Conservation (phyloP, 2,797 vertebrate species). For the Erethizon dorsatum region DNA sequence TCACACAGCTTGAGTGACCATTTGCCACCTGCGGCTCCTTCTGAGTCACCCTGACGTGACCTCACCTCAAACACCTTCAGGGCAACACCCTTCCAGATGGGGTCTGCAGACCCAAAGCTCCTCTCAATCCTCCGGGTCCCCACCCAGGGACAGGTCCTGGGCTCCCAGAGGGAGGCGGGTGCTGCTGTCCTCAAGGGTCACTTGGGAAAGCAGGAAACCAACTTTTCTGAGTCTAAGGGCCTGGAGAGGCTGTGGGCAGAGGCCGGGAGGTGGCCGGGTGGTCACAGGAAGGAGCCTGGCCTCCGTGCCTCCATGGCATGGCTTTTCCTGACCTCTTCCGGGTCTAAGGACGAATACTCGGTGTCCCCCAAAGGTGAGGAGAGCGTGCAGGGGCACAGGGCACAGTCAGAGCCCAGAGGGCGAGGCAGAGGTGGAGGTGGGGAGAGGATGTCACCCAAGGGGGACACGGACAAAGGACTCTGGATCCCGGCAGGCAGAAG, state of each 20-base stretch:
- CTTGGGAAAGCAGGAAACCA: conserved; percentile 17
- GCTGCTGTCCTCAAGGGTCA: background rate
- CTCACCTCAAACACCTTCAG: background rate
- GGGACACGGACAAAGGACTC: background rate
- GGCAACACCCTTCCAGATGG: background rate
- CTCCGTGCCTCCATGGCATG: background rate
- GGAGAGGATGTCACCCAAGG: background rate
- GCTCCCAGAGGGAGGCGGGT: background rate
- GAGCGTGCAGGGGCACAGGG: background rate
- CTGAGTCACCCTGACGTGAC: background rate
- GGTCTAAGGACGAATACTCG: background rate
- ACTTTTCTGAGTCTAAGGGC: background rate
- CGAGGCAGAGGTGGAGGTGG: background rate
- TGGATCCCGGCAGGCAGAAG: background rate
- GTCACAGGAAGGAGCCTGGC: background rate
- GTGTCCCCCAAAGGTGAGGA: background rate
- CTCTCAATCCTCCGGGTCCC: background rate
- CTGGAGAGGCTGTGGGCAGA: background rate
- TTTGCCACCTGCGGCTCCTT: background rate
- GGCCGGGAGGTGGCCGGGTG: background rate
- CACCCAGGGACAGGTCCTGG: background rate
- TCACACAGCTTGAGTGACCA: background rate
- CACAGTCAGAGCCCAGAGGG: background rate
- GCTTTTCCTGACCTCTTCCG: conserved; percentile 42
- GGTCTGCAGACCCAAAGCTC: background rate